Evolutionary conservation across 2,797 vertebrate species (phyloP).

Genomic region (Xiphorhynchus erythropygius): DNA sequence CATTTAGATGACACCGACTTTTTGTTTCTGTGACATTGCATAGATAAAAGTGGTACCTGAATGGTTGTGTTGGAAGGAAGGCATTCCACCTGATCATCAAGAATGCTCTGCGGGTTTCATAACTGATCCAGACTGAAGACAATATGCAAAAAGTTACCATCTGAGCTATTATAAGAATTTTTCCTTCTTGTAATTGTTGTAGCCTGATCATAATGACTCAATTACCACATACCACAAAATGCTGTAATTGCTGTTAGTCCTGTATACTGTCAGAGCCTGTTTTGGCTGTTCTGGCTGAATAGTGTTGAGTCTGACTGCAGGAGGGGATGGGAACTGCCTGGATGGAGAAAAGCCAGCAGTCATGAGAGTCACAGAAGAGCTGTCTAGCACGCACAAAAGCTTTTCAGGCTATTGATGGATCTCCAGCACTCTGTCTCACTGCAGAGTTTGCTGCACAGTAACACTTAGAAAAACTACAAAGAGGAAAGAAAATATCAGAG

Average conservation of each 20-base stretch:
- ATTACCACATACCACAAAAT: slow-evolving; percentile 20
- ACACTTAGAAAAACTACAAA: neutral
- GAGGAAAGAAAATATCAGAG: neutral
- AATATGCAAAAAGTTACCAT: neutral
- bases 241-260: neutral
- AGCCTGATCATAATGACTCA: slow-evolving; percentile 16
- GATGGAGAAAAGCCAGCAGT: neutral
- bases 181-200: neutral
- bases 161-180: neutral
- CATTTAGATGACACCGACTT: neutral
- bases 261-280: neutral
- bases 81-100: neutral
- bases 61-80: neutral
- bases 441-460: neutral
- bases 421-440: neutral
- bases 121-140: neutral
- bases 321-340: neutral
- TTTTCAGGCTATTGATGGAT: neutral
- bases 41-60: neutral
- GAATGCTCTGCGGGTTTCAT: neutral
- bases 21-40: neutral
- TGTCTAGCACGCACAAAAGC: neutral
- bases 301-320: neutral
- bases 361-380: neutral
- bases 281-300: neutral